Conservation (phyloP, 2,888 invertebrate species). For the Tortricodes alternella region DNA sequence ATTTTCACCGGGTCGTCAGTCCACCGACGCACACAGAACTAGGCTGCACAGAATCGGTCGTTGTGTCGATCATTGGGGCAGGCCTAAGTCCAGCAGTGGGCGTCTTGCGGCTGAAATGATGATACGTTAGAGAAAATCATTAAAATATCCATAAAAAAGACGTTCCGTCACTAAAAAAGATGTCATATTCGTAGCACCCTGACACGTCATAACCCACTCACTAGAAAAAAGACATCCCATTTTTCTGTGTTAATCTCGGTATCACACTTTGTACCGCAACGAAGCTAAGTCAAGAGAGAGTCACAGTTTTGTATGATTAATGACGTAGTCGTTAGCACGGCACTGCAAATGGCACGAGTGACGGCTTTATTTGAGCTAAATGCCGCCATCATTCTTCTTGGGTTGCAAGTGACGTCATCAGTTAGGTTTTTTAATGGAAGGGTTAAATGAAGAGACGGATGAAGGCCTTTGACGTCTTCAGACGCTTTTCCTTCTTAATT, state of each 20-base stretch:
- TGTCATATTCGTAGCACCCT: too few relatives aligned
- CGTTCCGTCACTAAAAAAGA: too few relatives aligned
- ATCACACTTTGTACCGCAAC: slow-evolving; percentile 45
- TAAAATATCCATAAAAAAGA: too few relatives aligned
- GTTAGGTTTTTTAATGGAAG: slow-evolving; percentile 13
- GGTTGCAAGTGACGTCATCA: slow-evolving; percentile 41
- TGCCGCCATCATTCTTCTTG: slow-evolving; percentile 52
- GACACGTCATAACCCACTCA: not conserved
- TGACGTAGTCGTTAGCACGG: slow-evolving; percentile 60
- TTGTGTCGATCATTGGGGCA: too few relatives aligned
- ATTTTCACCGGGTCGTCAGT: too few relatives aligned
- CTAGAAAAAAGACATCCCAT: not conserved
- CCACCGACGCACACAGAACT: too few relatives aligned
- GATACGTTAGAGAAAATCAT: too few relatives aligned
- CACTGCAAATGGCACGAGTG: slow-evolving; percentile 63
- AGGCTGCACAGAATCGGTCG: too few relatives aligned
- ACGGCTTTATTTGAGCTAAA: slow-evolving; percentile 62
- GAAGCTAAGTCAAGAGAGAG: slow-evolving; percentile 52
- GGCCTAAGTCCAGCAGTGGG: too few relatives aligned
- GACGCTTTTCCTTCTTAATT: not conserved
- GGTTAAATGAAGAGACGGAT: not conserved
- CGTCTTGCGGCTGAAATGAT: too few relatives aligned
- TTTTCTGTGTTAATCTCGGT: slow-evolving; percentile 19
- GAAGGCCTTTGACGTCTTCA: not conserved
- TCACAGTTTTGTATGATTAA: slow-evolving; percentile 68